These are phyloP conservation scores for Acanthurus leucopareius DNA, from an alignment of 2,797 vertebrate species.

Conservation along the genomic window DNA sequence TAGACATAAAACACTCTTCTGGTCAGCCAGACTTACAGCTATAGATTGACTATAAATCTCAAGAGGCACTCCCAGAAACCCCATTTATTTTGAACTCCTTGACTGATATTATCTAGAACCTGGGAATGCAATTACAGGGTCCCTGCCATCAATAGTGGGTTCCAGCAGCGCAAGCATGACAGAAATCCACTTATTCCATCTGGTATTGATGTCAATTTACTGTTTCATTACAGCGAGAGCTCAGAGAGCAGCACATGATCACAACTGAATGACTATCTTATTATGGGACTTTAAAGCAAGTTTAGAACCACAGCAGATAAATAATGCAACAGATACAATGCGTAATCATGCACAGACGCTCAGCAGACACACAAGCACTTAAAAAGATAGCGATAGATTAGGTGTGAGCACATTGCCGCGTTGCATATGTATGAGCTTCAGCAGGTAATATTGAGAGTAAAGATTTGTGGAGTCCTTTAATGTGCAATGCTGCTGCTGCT, in stretches of 20 bases:
- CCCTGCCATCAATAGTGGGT: conserved; percentile 70
- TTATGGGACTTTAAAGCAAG: conserved; percentile 67
- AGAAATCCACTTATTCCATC: conserved; percentile 80
- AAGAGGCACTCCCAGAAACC: conserved; percentile 50
- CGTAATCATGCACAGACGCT: conserved; percentile 37
- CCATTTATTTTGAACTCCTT: conserved; percentile 67
- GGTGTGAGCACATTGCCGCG: conserved; percentile 40
- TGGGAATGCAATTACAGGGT: conserved; percentile 69
- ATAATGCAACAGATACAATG: conserved; percentile 62
- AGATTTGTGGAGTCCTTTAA: conserved; percentile 19
- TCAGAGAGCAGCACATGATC: conserved; percentile 64
- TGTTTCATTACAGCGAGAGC: conserved; percentile 74
- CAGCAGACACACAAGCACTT: conserved; percentile 42
- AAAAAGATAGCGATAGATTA: conserved; percentile 45
- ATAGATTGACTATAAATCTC: conserved; percentile 61
- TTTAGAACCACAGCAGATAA: conserved; percentile 59
- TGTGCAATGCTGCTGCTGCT: conserved; percentile 8
- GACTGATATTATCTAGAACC: conserved; percentile 70
- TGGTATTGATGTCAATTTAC: conserved; percentile 76
- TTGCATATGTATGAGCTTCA: conserved; percentile 69
- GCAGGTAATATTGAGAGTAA: conserved; percentile 28
- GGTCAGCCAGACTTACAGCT: conserved; percentile 47
- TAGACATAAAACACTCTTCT: conserved; percentile 31
- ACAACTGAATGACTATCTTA: conserved; percentile 64
- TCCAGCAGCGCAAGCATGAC: conserved; percentile 69